A percentile compares a stretch with the other conserved stretches of the same genome.
Conservation (phyloP, 2,113 vertebrate species). For the Limanda limanda region DNA sequence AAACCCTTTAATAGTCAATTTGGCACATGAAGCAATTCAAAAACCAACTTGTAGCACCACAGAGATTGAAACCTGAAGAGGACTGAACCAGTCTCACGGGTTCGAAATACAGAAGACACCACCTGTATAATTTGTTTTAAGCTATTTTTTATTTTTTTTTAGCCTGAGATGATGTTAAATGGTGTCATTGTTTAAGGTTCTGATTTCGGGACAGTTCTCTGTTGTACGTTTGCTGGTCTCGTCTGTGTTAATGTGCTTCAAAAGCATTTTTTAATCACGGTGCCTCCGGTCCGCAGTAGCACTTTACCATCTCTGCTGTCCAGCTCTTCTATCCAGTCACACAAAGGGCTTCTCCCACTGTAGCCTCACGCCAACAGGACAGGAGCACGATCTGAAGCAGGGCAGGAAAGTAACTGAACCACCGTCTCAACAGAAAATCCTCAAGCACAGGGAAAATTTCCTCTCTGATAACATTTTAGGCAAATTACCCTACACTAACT, state of each 20-base stretch:
- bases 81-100: constrained; percentile 45
- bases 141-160: constrained; percentile 48
- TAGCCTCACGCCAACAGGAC: constrained; percentile 49
- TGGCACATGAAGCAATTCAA: constrained; percentile 44
- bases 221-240: constrained; percentile 53
- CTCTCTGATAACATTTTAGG: no score
- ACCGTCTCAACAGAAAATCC: neutral
- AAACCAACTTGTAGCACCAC: constrained; percentile 66
- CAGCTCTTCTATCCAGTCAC: constrained; percentile 59
- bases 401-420: constrained; percentile 22
- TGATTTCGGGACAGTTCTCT: constrained; percentile 25
- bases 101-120: constrained; percentile 56
- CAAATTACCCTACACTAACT: no score
- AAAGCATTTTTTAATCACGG: constrained; percentile 68
- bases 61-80: constrained; percentile 43
- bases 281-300: constrained; percentile 77
- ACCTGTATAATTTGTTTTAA: constrained; percentile 57
- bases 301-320: constrained; percentile 72
- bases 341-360: constrained; percentile 71
- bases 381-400: constrained; percentile 18
- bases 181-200: constrained; percentile 44
- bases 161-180: constrained; percentile 55
- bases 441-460: no score
- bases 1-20: constrained; percentile 72
- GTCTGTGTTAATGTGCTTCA: constrained; percentile 65